Evolutionary conservation across 1,140 invertebrate species (phyloP).

Genomic region (Drosophila truncata): DNA sequence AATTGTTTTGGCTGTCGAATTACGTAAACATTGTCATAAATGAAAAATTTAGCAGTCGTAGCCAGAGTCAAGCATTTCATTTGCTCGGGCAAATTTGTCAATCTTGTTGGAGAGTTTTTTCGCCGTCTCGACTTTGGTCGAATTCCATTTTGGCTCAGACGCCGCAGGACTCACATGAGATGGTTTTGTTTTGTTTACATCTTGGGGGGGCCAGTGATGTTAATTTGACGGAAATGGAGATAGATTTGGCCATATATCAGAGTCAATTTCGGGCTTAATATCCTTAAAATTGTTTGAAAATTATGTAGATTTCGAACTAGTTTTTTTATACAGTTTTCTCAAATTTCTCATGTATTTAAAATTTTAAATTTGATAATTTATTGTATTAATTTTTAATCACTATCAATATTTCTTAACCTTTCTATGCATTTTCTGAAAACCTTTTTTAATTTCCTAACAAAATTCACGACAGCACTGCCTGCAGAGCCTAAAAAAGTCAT

Average conservation of each 20-base stretch:
- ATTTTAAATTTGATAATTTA: too few relatives aligned
- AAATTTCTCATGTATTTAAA: too few relatives aligned
- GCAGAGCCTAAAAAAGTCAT: conserved; percentile 4
- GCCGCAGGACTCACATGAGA: conserved; percentile 63
- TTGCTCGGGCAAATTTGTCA: conserved; percentile 76
- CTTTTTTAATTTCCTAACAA: too few relatives aligned
- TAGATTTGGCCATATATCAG: background rate
- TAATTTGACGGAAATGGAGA: background rate
- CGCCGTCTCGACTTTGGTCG: conserved; percentile 30
- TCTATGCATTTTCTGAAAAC: background rate
- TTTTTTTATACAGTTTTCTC: too few relatives aligned
- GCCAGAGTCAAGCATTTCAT: conserved; percentile 65
- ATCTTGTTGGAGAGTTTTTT: conserved; percentile 52
- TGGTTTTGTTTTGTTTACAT: conserved; percentile 64
- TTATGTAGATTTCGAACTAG: background rate
- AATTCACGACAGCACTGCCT: background rate
- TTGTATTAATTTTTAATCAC: too few relatives aligned
- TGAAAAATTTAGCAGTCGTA: conserved; percentile 71
- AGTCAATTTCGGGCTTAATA: background rate
- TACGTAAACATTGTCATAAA: conserved; percentile 84
- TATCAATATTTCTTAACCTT: background rate
- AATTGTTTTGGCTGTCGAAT: conserved; percentile 81
- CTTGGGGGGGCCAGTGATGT: conserved; percentile 7
- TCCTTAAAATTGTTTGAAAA: background rate
- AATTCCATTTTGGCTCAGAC: conserved; percentile 49